Percentiles rank a stretch among this genome's conserved stretches.
Evolutionary conservation across 2,888 invertebrate species (phyloP).

Genomic region (Synergus umbraculus): DNA sequence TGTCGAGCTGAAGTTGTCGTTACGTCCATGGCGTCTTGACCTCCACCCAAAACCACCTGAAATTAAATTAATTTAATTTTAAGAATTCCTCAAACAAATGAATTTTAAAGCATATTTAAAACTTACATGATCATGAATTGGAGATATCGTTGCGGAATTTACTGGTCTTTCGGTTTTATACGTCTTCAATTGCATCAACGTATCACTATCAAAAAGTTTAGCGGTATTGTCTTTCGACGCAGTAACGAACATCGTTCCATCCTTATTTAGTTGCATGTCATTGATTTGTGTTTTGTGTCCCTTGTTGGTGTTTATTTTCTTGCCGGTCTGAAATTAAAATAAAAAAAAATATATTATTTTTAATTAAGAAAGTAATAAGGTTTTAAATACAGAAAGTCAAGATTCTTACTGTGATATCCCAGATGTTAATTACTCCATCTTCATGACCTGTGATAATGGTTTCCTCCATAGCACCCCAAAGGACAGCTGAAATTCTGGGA

Average conservation of each 20-base stretch:
- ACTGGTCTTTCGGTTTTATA: constrained; percentile 99
- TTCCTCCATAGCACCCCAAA: constrained; percentile 97
- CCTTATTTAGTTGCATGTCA: constrained; percentile 96
- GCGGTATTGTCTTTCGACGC: constrained; percentile 98
- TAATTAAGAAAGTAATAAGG: background rate
- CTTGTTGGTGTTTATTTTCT: constrained; percentile 86
- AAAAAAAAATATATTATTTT: background rate
- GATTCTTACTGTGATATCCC: constrained; percentile 89
- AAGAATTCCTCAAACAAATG: constrained; percentile 2
- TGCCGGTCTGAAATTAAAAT: constrained; percentile 84
- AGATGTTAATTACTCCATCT: constrained; percentile 93
- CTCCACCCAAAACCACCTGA: constrained; percentile 95
- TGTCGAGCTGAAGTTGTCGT: constrained; percentile 95
- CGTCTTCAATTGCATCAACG: constrained; percentile 92
- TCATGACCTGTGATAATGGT: constrained; percentile 95
- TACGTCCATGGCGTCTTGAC: constrained; percentile 99
- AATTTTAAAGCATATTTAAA: background rate
- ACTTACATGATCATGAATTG: constrained; percentile 93
- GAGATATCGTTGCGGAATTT: constrained; percentile 98
- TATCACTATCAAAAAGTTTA: constrained; percentile 94
- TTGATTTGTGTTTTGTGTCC: constrained; percentile 94
- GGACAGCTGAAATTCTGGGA: constrained; percentile 92
- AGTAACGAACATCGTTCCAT: constrained; percentile 97
- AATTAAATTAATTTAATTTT: constrained; percentile 44
- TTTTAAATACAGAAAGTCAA: constrained; percentile 27